Evolutionary conservation across 2,888 invertebrate genomes (phyloP).

Genomic region (Argyresthia albistria): DNA sequence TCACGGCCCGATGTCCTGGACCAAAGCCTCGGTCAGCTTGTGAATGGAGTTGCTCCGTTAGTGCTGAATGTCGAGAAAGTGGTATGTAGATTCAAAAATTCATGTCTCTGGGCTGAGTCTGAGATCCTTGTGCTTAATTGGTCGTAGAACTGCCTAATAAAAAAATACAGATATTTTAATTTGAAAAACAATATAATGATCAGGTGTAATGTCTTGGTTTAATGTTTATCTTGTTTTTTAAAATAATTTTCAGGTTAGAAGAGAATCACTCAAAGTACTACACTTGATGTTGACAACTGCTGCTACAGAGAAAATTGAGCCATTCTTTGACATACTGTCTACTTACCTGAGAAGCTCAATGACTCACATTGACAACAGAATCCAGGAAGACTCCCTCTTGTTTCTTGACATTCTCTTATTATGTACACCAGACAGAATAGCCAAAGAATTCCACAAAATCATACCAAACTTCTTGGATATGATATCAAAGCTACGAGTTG

Average conservation of each 20-base stretch:
- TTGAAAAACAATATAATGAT: neutral
- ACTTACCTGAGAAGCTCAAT: constrained; percentile 90
- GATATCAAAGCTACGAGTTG: constrained; percentile 81
- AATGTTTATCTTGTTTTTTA: neutral
- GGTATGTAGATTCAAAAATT: constrained; percentile 31
- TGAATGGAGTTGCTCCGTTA: constrained; percentile 79
- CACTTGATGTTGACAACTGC: constrained; percentile 55
- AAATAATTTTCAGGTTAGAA: constrained; percentile 53
- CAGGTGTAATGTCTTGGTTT: neutral
- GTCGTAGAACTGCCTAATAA: neutral
- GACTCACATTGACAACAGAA: constrained; percentile 86
- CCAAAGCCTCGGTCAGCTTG: constrained; percentile 75
- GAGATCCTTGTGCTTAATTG: neutral
- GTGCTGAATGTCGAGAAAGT: constrained; percentile 80
- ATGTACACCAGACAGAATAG: constrained; percentile 76
- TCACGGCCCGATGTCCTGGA: constrained; percentile 46
- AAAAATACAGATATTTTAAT: neutral
- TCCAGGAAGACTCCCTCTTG: constrained; percentile 87
- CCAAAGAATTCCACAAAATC: constrained; percentile 78
- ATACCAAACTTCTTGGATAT: constrained; percentile 87
- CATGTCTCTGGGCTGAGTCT: neutral
- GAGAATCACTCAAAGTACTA: constrained; percentile 70
- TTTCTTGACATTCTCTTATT: constrained; percentile 84
- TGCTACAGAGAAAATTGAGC: constrained; percentile 66
- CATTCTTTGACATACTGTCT: constrained; percentile 83